A percentile compares a stretch with the other conserved stretches of the same genome.
Evolutionary conservation across 2,113 vertebrate genomes (phyloP).

Genomic region (Columba livia): DNA sequence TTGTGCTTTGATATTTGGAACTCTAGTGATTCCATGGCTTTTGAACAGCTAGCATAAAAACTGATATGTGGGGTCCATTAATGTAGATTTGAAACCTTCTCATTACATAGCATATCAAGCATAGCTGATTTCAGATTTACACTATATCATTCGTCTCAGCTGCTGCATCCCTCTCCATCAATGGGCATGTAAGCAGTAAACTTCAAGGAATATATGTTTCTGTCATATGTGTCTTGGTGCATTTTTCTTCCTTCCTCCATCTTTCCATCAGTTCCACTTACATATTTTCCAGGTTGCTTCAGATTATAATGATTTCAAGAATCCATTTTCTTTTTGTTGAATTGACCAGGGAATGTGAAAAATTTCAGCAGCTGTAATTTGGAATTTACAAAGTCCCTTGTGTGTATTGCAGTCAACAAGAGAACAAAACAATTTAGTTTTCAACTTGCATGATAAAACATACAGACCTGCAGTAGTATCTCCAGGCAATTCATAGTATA

Average conservation of each 20-base stretch:
- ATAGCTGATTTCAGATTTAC: background rate
- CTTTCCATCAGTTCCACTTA: background rate
- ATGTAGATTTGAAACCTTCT: background rate
- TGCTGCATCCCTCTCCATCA: background rate
- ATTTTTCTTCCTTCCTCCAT: background rate
- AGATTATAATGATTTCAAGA: background rate
- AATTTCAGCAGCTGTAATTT: conserved; percentile 20
- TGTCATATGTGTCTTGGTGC: background rate
- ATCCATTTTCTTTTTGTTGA: background rate
- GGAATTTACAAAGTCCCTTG: background rate
- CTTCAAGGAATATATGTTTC: background rate
- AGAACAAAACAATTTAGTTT: conserved; percentile 29
- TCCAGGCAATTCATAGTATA: conserved; percentile 9
- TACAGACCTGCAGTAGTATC: background rate
- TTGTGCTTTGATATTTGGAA: background rate
- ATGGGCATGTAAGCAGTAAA: background rate
- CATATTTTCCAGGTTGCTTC: background rate
- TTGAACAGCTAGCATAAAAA: background rate
- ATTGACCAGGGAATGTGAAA: background rate
- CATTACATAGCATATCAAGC: background rate
- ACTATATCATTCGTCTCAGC: background rate
- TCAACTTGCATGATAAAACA: conserved; percentile 33
- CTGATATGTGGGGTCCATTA: background rate
- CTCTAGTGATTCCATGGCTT: background rate
- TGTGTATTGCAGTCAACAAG: background rate